Base-by-base conservation (phyloP, 2,888 invertebrate genomes). In the Hypomecis punctinalis region DNA sequence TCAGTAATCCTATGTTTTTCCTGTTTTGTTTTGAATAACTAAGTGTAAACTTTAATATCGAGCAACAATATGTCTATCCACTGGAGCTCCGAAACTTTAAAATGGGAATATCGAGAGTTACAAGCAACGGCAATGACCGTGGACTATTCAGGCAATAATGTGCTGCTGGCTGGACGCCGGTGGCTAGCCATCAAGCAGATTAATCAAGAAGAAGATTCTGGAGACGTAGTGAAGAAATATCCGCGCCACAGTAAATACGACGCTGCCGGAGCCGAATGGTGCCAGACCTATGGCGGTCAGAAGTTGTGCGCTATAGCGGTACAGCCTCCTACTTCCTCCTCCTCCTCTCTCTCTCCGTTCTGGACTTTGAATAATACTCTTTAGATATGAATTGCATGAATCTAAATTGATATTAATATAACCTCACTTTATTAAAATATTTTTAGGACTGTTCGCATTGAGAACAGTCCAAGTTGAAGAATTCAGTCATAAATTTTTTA, bases 111-210 rank as follows among this genome's bases (percentile, higher is more conserved):
- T 83, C 94, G 97, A 67, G 98, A 98, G 85, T 90, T 98, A 47
- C 95, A 98, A 94, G 98, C 98, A 5, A 98, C 97, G 79, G 97
- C 98, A 13, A 98, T 98, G 98, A 97, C 98, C 63, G 96, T 98
- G 45, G 97, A 98, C 88, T 96, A 95, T 81, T 95, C 96, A 5
- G 98, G 98, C 0, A 96, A 96, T 78, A 97, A 96, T 92, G 97
- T 97, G 48, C 90, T 98, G 56, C 90, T 98, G 70, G 98, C 98
- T 13, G 98, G 98, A 93, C 90, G 95, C 8, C 87, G 97, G 74
- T 96, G 96, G 89, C 94, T 98, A 63, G 97, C 97, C 3, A 94
- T 98, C 56, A 95, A 93, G 69, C 86, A 95, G 61, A 93, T 97
- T 75, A 95, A 96, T 75, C 89, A 98, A 53, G 96, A 96, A 68